A percentile compares a stretch with the other conserved stretches of the same genome.
Conservation (phyloP, 2,888 invertebrate species). For the Diarsia mendica region DNA sequence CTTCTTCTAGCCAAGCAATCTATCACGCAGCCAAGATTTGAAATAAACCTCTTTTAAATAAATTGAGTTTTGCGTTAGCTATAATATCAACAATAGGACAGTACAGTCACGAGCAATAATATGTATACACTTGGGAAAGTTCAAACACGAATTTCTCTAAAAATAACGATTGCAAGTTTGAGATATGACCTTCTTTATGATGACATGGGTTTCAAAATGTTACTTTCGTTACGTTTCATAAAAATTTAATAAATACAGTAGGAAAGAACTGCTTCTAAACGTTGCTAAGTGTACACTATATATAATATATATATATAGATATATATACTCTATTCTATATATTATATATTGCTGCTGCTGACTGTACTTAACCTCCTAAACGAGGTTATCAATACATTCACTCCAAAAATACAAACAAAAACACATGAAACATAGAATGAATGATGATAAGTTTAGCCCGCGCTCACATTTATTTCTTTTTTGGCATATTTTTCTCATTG, state of each 20-base stretch:
- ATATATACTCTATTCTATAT: too few species aligned
- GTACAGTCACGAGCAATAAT: background rate
- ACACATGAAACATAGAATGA: constrained; percentile 17
- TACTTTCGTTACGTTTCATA: too few species aligned
- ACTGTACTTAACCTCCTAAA: background rate
- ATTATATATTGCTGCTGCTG: too few species aligned
- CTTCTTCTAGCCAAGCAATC: background rate
- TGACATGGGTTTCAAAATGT: too few species aligned
- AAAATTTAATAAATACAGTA: too few species aligned
- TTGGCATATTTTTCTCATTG: constrained; percentile 33
- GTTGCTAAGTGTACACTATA: too few species aligned
- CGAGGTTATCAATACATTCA: background rate
- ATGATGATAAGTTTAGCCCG: constrained; percentile 11
- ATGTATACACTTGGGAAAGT: too few species aligned
- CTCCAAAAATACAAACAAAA: constrained; percentile 7
- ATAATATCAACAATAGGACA: background rate
- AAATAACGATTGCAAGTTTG: too few species aligned
- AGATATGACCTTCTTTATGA: too few species aligned
- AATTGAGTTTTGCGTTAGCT: background rate
- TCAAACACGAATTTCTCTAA: too few species aligned
- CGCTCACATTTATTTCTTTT: constrained; percentile 20
- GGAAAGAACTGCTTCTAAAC: too few species aligned
- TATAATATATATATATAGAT: too few species aligned
- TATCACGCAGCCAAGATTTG: background rate
- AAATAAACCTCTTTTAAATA: background rate